phyloP scores from a whole-genome alignment of 2,797 vertebrate genomes.

The Sebastes iracundus region DNA sequence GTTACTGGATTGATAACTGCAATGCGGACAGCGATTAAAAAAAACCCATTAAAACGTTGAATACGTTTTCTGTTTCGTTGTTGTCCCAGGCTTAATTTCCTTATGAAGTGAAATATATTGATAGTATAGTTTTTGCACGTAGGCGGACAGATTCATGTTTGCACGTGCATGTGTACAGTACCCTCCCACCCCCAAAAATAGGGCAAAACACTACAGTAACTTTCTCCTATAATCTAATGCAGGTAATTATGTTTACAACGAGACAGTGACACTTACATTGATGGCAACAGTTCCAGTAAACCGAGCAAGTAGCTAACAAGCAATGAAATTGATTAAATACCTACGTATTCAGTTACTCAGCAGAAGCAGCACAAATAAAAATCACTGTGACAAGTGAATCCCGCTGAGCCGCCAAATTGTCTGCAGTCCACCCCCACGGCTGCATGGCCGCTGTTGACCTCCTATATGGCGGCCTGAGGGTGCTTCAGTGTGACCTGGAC shows the following conservation, averaged over 20 bases:
- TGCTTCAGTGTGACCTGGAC: conserved; percentile 1
- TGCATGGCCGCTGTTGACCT: conserved; percentile 6
- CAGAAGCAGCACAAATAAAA: neutral
- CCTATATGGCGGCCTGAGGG: conserved; percentile 5
- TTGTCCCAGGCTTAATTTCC: neutral
- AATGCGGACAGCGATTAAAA: neutral
- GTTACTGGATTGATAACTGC: neutral
- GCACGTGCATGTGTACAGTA: too few relatives aligned
- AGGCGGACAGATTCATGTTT: too few relatives aligned
- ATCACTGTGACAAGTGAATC: neutral
- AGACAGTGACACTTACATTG: neutral
- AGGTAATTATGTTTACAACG: neutral
- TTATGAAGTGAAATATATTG: too few relatives aligned
- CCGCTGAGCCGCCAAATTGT: neutral
- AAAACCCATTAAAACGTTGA: neutral
- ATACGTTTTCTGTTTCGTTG: neutral
- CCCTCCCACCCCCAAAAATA: too few relatives aligned
- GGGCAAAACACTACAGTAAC: neutral
- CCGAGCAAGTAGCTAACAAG: neutral
- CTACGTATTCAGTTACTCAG: neutral
- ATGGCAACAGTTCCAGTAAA: neutral
- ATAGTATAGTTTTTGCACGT: too few relatives aligned
- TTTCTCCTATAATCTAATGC: neutral
- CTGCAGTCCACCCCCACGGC: neutral
- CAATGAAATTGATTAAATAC: neutral